Evolutionary conservation across 2,888 invertebrate species (phyloP), one percentile per base, ranked within the genome.

Genomic region (Drosophila diplacantha): DNA sequence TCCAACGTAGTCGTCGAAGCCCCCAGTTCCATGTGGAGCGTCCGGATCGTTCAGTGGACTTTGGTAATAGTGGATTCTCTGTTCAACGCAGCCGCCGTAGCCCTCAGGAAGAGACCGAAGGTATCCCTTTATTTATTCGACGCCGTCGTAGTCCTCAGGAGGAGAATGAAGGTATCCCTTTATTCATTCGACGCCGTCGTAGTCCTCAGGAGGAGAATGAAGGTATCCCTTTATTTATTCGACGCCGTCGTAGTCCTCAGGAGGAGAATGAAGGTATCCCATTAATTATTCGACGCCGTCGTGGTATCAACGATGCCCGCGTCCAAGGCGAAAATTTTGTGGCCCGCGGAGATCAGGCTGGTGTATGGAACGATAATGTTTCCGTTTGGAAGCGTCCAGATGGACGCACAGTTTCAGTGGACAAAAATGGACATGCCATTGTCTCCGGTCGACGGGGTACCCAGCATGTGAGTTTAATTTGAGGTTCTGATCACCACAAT

Each of bases 331-430:
- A 73, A 0, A 78, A 78, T 37, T 78, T 78, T 57, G 78, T 76
- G 18, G 78, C 81, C 5, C 79, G 80, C 35, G 66, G 32, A 0
- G 38, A 81, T 43, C 76, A 75, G 24, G 78, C 81, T 12, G 74
- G 76, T 0, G 50, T 74, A 0, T 73, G 71, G 67, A 73, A 69
- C 16, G 0, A 16, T 2, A 50, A 31, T 59, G 76, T 61, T 4
- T 61, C 61, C 14, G 63, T 79, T 7, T 81, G 81, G 76, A 79
- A 65, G 14, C 78, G 78, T 26, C 74, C 73, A 0, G 81, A 77
- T 39, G 76, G 76, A 8, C 76, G 76, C 7, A 77, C 76, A 0
- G 76, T 77, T 2, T 46, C 62, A 3, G 0, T 75, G 1, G 81
- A 77, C 11, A 6, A 9, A 0, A 12, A 44, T 11, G 76, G 76